These are phyloP conservation scores for Sapayoa aenigma DNA, from an alignment of 2,113 vertebrate species.

Conservation along the genomic window DNA sequence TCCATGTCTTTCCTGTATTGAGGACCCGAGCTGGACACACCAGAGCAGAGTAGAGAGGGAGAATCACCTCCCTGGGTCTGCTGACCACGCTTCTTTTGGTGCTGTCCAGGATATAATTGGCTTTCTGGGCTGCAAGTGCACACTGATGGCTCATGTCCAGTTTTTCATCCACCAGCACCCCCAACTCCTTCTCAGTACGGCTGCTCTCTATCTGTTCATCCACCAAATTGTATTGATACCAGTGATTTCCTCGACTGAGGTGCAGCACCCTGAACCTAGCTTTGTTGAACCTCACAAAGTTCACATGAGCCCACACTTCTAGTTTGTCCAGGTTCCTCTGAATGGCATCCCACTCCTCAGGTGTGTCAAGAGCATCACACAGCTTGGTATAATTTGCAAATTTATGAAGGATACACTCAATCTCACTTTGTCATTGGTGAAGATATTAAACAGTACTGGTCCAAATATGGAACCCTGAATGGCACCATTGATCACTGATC, in stretches of 20 bases:
- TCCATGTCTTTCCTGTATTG: neutral
- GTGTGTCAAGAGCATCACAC: neutral
- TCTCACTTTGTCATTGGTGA: neutral
- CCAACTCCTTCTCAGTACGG: neutral
- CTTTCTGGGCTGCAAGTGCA: neutral
- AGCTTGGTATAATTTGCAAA: neutral
- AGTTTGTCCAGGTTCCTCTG: neutral
- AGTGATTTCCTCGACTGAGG: neutral
- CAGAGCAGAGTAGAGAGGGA: neutral
- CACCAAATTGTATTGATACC: too few species aligned
- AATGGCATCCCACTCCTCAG: neutral
- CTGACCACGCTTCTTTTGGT: accelerated
- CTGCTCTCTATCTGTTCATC: neutral
- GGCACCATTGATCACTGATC: neutral
- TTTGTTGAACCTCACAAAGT: neutral
- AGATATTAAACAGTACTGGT: neutral
- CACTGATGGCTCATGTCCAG: neutral
- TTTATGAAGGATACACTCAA: neutral
- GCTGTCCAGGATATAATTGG: neutral
- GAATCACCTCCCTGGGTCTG: neutral
- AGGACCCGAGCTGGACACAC: neutral
- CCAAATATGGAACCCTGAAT: neutral
- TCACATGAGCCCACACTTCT: neutral
- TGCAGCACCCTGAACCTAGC: neutral
- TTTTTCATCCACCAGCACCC: neutral